Evolutionary conservation across 64 coral and sea anemone species (phyloP).

Genomic region (Pocillopora damicornis): DNA sequence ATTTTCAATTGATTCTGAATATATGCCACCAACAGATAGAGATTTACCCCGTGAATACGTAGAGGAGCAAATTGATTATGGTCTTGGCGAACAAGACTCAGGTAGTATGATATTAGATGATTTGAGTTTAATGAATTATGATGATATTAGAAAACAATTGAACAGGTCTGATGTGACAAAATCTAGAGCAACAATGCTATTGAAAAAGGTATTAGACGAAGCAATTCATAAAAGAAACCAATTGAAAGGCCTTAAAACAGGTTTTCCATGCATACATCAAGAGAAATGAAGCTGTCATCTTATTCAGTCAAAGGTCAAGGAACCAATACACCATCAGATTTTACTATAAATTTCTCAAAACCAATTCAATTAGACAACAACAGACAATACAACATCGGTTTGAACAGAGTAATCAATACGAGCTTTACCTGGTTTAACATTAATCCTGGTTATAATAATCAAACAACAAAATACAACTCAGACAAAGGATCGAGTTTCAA

Average conservation of each 20-base stretch:
- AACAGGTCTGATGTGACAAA: not conserved
- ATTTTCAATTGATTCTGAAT: not conserved
- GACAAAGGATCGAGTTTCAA: not conserved
- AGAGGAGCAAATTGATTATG: not conserved
- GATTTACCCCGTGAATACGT: not conserved
- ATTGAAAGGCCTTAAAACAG: not conserved
- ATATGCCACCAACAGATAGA: not conserved
- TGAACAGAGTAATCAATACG: not conserved
- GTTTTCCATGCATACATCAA: not conserved
- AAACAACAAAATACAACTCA: not conserved
- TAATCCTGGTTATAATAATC: constrained; percentile 1
- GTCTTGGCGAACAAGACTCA: not conserved
- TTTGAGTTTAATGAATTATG: not conserved
- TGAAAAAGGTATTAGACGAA: not conserved
- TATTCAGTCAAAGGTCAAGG: not conserved
- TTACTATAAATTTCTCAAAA: not conserved
- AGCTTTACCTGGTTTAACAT: not conserved
- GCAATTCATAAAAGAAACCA: not conserved
- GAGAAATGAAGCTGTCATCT: not conserved
- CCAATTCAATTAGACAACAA: not conserved
- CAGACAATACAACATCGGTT: not conserved
- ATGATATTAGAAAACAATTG: not conserved
- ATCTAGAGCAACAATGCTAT: not conserved
- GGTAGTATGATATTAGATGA: not conserved
- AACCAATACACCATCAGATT: not conserved